Conservation (phyloP, 30 jellyfish, hydroid and myxozoan species). For the Rhopilema esculentum region DNA sequence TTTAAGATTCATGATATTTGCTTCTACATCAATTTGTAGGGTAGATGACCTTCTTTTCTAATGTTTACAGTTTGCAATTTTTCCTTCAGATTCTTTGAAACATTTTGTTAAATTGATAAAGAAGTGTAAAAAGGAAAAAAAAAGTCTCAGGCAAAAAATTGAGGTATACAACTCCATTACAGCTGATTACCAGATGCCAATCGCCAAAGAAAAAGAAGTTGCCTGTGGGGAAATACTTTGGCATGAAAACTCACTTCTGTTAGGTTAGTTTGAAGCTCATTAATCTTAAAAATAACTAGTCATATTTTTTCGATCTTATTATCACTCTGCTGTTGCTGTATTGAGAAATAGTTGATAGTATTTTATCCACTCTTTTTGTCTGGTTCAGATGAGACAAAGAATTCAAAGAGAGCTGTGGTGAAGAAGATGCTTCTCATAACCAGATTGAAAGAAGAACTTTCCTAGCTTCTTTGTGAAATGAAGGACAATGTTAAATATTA, state of each 20-base stretch:
- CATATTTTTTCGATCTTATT: no score
- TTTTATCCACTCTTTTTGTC: no score
- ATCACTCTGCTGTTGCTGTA: no score
- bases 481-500: no score
- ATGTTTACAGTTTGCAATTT: not conserved
- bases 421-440: no score
- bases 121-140: conserved; percentile 30
- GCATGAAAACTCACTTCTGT: conserved; percentile 4
- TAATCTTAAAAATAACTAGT: not conserved
- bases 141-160: conserved; percentile 1
- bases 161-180: conserved; percentile 14
- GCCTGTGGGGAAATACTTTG: conserved; percentile 10
- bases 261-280: conserved; percentile 2
- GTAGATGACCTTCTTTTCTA: conserved; percentile 6
- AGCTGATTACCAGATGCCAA: not conserved
- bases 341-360: no score
- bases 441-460: no score
- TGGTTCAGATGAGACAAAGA: no score
- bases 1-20: no score
- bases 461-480: no score
- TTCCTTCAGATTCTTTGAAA: conserved; percentile 24
- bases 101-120: not conserved
- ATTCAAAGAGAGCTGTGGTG: no score
- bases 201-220: conserved; percentile 7
- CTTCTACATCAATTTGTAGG: no score